Percentiles rank a stretch among this genome's conserved stretches.
Evolutionary conservation across 2,797 vertebrate species (phyloP).

Genomic region (Ispidina lecontei): DNA sequence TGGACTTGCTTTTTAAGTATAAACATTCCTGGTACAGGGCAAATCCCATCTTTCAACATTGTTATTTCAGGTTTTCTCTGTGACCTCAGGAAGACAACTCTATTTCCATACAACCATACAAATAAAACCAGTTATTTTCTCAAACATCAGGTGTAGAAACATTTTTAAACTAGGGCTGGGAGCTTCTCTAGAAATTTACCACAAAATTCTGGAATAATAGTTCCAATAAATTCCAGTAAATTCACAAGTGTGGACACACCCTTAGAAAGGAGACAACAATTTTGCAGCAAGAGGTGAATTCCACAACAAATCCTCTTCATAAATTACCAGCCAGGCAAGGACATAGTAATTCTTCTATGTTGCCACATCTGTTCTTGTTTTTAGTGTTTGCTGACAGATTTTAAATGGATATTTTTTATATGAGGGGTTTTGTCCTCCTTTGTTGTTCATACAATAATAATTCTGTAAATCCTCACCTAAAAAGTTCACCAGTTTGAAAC

Average conservation of each 20-base stretch:
- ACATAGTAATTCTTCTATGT: neutral
- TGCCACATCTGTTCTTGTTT: slow-evolving; percentile 5
- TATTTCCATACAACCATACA: neutral
- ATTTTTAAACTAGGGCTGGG: neutral
- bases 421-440: neutral
- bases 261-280: neutral
- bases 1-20: slow-evolving; percentile 15
- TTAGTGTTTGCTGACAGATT: neutral
- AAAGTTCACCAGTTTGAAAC: neutral
- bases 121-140: slow-evolving; percentile 21
- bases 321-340: slow-evolving; percentile 1
- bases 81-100: slow-evolving; percentile 6
- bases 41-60: neutral
- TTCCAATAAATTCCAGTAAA: slow-evolving; percentile 43
- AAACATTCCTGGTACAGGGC: neutral
- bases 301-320: slow-evolving; percentile 9
- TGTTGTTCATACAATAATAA: neutral
- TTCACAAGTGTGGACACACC: slow-evolving; percentile 12
- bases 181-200: slow-evolving; percentile 30
- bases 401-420: neutral
- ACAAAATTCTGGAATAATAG: slow-evolving; percentile 32
- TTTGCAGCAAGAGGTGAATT: slow-evolving; percentile 25
- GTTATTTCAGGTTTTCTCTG: slow-evolving; percentile 13
- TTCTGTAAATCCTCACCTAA: neutral
- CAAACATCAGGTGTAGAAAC: neutral